Evolutionary conservation across 2,797 vertebrate species (phyloP), one percentile per base, ranked within the genome.

Genomic region (Glyptemys insculpta): DNA sequence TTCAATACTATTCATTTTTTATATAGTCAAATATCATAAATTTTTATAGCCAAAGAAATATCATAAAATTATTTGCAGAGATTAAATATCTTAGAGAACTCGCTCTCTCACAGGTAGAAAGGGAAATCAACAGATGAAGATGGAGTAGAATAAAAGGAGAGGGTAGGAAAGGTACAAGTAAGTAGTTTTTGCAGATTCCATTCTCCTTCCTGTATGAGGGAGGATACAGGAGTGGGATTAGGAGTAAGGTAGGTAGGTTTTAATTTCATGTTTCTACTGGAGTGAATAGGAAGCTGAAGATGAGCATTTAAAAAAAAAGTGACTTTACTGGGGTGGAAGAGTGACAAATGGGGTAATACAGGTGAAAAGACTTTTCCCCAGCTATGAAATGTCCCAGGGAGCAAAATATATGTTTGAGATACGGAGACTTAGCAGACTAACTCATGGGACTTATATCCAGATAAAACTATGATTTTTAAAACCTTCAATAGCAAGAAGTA

Each of bases 351-450:
- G 15, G 87, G 83, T 76, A 90, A 41, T 27, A 90, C 8, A 29
- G 53, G 6, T 1, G 2, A 1, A 0, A 54, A 91, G 44, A 86
- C 0, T 2, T 85, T 93, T 11, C 37, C 31, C 53, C 1, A 0
- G 6, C 8, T 84, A 19, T 29, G 41, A 54, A 86, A 79, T 87
- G 37, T 27, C 18, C 16, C 80, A 37, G 78, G 29, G 85, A 88
- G 27, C 83, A 84, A 93, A 94, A 94, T n/a, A 90, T 15, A 5
- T 80, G 14, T 83, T 95, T 95, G 53, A 92, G 59, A 44, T 88
- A 52, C 53, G 34, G 12, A 57, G 50, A 54, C 50, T 92, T 78
- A 85, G 4, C 84, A 85, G 84, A 90, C 52, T 94, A 85, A 91
- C 72, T 93, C 27, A 5, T 44, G 59, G 68, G 56, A 83, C 62